These are phyloP conservation scores for Catalaphyllia jardinei DNA, from an alignment of 64 coral and sea anemone species.

Conservation along the genomic window DNA sequence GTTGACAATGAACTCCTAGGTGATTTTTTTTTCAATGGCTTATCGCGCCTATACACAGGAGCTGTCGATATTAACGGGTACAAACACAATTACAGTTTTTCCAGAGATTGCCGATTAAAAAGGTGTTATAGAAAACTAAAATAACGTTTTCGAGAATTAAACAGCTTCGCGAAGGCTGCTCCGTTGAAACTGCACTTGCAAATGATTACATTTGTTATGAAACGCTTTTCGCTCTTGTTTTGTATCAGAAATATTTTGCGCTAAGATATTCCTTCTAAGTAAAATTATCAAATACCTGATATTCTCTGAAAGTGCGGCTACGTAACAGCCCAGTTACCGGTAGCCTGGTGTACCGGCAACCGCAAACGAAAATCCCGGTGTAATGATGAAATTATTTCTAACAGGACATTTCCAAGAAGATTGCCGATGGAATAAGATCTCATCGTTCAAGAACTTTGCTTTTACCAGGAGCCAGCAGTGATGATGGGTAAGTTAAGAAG, in stretches of 20 bases:
- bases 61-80: not conserved
- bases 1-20: not conserved
- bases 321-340: not conserved
- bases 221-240: not conserved
- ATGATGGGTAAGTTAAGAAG: slow-evolving; percentile 10
- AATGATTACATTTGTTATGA: not conserved
- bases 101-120: not conserved
- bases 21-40: not conserved
- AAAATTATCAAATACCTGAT: no score
- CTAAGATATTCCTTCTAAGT: no score
- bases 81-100: not conserved
- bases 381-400: not conserved
- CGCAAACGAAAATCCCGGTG: not conserved
- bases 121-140: not conserved
- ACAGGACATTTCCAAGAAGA: slow-evolving; percentile 49
- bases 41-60: not conserved
- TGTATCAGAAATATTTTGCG: not conserved
- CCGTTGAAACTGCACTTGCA: not conserved
- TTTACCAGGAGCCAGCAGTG: slow-evolving; percentile 12
- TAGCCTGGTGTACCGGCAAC: no score
- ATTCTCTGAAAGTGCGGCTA: not conserved
- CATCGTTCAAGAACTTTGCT: slow-evolving; percentile 39
- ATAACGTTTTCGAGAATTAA: not conserved
- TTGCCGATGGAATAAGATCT: slow-evolving; percentile 12
- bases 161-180: not conserved